These are phyloP conservation scores for Scopus umbretta DNA, from an alignment of 2,113 vertebrate species.

Conservation along the genomic window DNA sequence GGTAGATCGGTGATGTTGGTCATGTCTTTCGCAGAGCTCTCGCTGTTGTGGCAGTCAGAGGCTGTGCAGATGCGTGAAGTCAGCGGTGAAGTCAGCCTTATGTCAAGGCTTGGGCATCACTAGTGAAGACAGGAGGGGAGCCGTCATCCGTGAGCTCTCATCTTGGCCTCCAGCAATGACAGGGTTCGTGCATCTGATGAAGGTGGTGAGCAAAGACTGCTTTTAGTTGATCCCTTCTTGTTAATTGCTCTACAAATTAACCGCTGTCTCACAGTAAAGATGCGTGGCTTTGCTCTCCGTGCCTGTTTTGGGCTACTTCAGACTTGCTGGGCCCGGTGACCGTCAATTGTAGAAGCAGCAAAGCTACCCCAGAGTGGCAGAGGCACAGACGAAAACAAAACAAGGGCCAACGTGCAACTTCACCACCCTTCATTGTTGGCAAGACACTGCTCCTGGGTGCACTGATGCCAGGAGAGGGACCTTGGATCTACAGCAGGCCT, in stretches of 20 bases:
- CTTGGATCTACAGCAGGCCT: background rate
- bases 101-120: background rate
- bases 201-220: background rate
- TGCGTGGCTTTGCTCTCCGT: background rate
- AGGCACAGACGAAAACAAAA: rapidly evolving
- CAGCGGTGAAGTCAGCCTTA: background rate
- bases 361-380: background rate
- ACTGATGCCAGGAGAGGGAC: background rate
- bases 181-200: background rate
- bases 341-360: background rate
- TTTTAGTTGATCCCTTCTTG: background rate
- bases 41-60: background rate
- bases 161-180: background rate
- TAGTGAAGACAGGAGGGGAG: background rate
- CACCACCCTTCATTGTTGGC: background rate
- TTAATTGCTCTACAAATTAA: background rate
- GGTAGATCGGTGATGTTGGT: background rate
- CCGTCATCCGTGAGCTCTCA: background rate
- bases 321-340: background rate
- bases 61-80: background rate
- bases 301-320: background rate
- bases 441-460: background rate
- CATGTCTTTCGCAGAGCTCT: background rate
- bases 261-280: background rate
- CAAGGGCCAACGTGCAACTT: background rate